Conservation (phyloP, 1,140 invertebrate species). For the Bombus consobrinus region DNA sequence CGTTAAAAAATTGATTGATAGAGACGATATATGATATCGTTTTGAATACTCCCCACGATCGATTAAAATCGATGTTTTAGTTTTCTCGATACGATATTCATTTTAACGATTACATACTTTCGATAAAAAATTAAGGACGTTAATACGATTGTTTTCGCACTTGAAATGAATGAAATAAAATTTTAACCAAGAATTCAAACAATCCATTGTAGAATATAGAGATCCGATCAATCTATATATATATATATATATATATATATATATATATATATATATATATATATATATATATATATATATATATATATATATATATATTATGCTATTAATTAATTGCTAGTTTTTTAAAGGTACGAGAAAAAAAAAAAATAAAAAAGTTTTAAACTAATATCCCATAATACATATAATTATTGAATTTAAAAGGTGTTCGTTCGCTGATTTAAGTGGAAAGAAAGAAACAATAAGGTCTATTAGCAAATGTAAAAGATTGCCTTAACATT, state of each 20-base stretch:
- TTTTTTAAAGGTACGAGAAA: not conserved
- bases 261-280: too few relatives aligned
- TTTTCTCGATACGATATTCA: not conserved
- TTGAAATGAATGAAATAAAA: conserved; percentile 11
- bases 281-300: too few relatives aligned
- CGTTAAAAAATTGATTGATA: too few relatives aligned
- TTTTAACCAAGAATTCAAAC: not conserved
- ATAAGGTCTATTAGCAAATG: not conserved
- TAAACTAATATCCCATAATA: not conserved
- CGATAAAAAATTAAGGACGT: not conserved
- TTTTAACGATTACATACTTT: not conserved
- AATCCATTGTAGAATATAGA: not conserved
- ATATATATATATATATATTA: too few relatives aligned
- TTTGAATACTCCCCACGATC: not conserved
- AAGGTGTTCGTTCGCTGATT: not conserved
- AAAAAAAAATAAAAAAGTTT: too few relatives aligned
- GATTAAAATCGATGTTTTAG: not conserved
- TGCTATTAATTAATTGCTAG: not conserved
- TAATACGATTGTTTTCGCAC: not conserved
- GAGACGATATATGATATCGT: too few relatives aligned
- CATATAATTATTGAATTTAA: not conserved
- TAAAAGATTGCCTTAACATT: not conserved
- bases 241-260: too few relatives aligned
- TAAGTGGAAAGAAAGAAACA: not conserved
- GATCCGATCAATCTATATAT: not conserved